These are phyloP conservation scores for Ormyrus rosae DNA, from an alignment of 2,888 invertebrate genomes.

Conservation along the genomic window DNA sequence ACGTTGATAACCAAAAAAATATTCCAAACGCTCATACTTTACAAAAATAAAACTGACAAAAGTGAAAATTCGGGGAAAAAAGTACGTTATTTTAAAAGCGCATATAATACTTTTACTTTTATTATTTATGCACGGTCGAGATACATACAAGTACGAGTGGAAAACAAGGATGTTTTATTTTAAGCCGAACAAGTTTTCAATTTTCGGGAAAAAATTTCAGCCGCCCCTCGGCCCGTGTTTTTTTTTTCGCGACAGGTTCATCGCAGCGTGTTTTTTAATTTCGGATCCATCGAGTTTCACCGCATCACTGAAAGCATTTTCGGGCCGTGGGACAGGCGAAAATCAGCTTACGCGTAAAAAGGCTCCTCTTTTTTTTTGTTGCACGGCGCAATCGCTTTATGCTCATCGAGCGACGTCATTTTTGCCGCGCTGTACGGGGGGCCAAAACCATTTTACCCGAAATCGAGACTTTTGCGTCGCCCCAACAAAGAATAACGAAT, in stretches of 20 bases:
- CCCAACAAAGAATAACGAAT: conserved; percentile 30
- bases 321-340: conserved; percentile 19
- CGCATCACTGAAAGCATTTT: conserved; percentile 51
- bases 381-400: conserved; percentile 40
- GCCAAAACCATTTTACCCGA: conserved; percentile 32
- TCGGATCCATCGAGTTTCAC: conserved; percentile 46
- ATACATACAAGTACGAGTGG: background rate
- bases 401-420: conserved; percentile 43
- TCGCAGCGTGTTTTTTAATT: conserved; percentile 47
- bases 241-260: conserved; percentile 17
- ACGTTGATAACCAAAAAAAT: background rate
- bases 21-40: background rate
- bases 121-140: background rate
- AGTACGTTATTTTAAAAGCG: background rate
- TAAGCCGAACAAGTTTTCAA: conserved; percentile 12
- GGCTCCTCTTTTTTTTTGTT: conserved; percentile 32
- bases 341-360: conserved; percentile 53
- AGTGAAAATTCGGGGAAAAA: too few relatives aligned
- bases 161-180: conserved; percentile 15
- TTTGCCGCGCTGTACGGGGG: background rate
- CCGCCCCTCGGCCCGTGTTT: background rate
- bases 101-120: background rate
- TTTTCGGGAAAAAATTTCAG: conserved; percentile 25
- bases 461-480: conserved; percentile 29
- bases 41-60: too few relatives aligned